These are phyloP conservation scores for Percopsis transmontana DNA, from an alignment of 2,113 vertebrate genomes.

Conservation along the genomic window DNA sequence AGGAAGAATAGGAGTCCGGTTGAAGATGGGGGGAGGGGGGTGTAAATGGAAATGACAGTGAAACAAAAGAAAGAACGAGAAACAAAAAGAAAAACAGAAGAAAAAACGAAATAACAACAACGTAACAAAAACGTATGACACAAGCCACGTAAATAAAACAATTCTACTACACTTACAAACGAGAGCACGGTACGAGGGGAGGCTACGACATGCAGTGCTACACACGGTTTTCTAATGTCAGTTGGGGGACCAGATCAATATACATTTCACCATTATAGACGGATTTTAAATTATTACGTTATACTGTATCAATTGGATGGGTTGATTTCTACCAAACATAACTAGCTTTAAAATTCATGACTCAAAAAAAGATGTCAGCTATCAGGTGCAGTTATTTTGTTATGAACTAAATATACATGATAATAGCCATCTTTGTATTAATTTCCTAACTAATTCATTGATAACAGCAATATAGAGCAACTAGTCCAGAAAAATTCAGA, in stretches of 20 bases:
- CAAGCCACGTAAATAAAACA: constrained; percentile 78
- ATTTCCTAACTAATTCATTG: neutral
- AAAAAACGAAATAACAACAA: constrained; percentile 86
- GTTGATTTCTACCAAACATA: neutral
- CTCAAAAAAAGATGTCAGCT: neutral
- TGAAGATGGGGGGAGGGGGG: constrained; percentile 45
- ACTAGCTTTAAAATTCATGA: neutral
- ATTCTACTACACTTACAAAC: constrained; percentile 84
- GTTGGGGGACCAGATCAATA: constrained; percentile 23
- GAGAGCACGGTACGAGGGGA: constrained; percentile 35
- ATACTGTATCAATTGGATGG: neutral
- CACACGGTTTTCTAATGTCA: constrained; percentile 55
- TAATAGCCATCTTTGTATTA: constrained; percentile 4
- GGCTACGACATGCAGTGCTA: constrained; percentile 68
- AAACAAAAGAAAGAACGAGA: constrained; percentile 73
- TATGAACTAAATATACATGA: constrained; percentile 12
- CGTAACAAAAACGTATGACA: constrained; percentile 78
- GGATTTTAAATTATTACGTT: neutral
- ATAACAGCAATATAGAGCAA: neutral
- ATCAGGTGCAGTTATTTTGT: neutral
- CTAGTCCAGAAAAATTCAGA: neutral
- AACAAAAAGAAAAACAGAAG: constrained; percentile 86
- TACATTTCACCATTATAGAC: neutral
- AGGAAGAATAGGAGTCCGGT: constrained; percentile 49
- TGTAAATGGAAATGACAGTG: constrained; percentile 72